These are phyloP conservation scores for Spondyliosoma cantharus DNA, from an alignment of 2,797 vertebrate genomes.

Conservation along the genomic window DNA sequence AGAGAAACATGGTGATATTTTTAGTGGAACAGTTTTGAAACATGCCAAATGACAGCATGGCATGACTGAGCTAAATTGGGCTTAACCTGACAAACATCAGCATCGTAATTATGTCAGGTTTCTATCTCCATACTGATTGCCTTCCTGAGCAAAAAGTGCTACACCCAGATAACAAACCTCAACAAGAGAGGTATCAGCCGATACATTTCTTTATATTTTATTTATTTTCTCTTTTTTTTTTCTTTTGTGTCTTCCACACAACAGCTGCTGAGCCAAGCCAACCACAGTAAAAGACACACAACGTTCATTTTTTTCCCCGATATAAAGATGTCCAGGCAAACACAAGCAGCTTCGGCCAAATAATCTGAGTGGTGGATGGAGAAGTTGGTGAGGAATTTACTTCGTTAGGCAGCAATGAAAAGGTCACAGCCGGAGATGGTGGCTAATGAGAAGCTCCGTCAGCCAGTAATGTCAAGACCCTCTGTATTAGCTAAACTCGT, in stretches of 20 bases:
- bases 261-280: neutral
- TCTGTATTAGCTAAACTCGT: slow-evolving; percentile 30
- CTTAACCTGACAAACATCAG: slow-evolving; percentile 59
- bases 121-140: slow-evolving; percentile 35
- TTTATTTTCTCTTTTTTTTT: neutral
- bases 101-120: slow-evolving; percentile 51
- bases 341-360: slow-evolving; percentile 20
- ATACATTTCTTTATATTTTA: neutral
- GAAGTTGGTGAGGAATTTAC: slow-evolving; percentile 40
- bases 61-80: slow-evolving; percentile 58
- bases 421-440: slow-evolving; percentile 65
- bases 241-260: neutral
- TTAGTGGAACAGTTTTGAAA: slow-evolving; percentile 42
- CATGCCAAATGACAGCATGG: slow-evolving; percentile 44
- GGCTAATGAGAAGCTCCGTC: slow-evolving; percentile 68
- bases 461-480: slow-evolving; percentile 51
- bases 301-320: neutral
- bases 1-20: neutral
- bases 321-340: slow-evolving; percentile 27
- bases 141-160: slow-evolving; percentile 10
- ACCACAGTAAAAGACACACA: neutral
- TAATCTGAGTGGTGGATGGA: slow-evolving; percentile 21
- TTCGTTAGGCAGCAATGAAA: slow-evolving; percentile 65
- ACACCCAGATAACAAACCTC: slow-evolving; percentile 18
- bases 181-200: slow-evolving; percentile 9